Conservation (phyloP, 2,888 invertebrate species). For the Hipparchia semele region DNA sequence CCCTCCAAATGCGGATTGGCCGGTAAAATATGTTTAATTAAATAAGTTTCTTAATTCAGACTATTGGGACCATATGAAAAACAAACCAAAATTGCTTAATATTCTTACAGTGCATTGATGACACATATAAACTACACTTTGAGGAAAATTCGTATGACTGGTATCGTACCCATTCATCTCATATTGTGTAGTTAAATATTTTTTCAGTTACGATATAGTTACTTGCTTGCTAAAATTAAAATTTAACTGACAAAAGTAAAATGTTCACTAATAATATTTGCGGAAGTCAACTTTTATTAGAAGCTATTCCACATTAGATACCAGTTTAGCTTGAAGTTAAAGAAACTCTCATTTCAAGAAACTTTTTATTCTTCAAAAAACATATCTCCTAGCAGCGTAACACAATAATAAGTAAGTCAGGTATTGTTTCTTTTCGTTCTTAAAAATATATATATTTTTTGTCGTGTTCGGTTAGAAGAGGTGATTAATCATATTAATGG, state of each 20-base stretch:
- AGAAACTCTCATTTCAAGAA: neutral
- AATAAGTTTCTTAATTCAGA: too few relatives aligned
- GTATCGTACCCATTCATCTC: conserved; percentile 8
- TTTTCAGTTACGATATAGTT: too few relatives aligned
- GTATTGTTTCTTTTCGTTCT: conserved; percentile 10
- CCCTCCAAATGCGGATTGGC: too few relatives aligned
- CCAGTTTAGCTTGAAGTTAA: neutral
- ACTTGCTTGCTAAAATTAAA: too few relatives aligned
- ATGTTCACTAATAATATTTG: too few relatives aligned
- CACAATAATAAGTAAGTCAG: conserved; percentile 5
- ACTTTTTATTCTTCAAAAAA: neutral
- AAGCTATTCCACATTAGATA: neutral
- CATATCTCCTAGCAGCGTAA: neutral
- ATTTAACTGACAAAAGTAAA: too few relatives aligned
- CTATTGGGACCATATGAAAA: too few relatives aligned
- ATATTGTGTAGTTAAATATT: too few relatives aligned
- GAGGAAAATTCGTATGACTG: conserved; percentile 5
- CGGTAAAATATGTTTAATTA: too few relatives aligned
- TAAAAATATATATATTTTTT: neutral
- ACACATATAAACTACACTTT: conserved; percentile 21
- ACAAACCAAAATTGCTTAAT: conserved; percentile 14
- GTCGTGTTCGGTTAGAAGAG: neutral
- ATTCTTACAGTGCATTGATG: conserved; percentile 17
- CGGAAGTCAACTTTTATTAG: too few relatives aligned
- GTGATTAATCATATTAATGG: conserved; percentile 6